Percentiles rank a stretch among this genome's conserved stretches.
Evolutionary conservation across 2,888 invertebrate species (phyloP).

Genomic region (Galeopsomyia nigrocyanea): DNA sequence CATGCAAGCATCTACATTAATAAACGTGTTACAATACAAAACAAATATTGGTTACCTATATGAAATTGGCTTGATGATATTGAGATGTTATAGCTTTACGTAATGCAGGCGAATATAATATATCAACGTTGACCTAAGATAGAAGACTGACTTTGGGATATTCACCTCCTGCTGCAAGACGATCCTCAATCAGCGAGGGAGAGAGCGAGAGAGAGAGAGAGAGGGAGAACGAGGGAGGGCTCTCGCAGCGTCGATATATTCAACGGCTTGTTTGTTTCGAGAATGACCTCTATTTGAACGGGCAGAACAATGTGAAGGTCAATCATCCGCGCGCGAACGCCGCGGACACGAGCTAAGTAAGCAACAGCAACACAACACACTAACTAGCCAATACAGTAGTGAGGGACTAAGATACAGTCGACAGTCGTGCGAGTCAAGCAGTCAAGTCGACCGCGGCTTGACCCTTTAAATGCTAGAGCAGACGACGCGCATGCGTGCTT

Average conservation of each 20-base stretch:
- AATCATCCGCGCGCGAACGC: conserved; percentile 27
- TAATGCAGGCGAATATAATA: not conserved
- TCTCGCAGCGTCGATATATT: not conserved
- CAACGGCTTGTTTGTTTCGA: conserved; percentile 48
- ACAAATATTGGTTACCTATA: conserved; percentile 9
- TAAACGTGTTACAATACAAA: not conserved
- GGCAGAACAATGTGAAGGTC: conserved; percentile 59
- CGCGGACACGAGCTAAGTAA: too few relatives aligned
- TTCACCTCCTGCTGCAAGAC: conserved; percentile 10
- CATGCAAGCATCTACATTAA: not conserved
- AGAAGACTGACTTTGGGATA: not conserved
- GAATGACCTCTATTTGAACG: conserved; percentile 60
- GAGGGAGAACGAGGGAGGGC: too few relatives aligned
- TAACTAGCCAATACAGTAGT: too few relatives aligned
- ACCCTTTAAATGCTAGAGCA: conserved; percentile 13
- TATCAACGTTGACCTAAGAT: not conserved
- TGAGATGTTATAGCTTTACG: conserved; percentile 2
- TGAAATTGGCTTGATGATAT: not conserved
- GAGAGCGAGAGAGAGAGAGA: not conserved
- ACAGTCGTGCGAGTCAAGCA: not conserved
- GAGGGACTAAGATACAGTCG: too few relatives aligned
- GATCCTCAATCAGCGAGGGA: not conserved
- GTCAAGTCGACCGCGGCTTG: not conserved
- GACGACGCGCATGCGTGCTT: conserved; percentile 13
- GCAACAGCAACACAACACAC: too few relatives aligned